Percentiles rank a stretch among this genome's conserved stretches.
Evolutionary conservation across 2,113 vertebrate genomes (phyloP).

Genomic region (Cryptotis parvus): DNA sequence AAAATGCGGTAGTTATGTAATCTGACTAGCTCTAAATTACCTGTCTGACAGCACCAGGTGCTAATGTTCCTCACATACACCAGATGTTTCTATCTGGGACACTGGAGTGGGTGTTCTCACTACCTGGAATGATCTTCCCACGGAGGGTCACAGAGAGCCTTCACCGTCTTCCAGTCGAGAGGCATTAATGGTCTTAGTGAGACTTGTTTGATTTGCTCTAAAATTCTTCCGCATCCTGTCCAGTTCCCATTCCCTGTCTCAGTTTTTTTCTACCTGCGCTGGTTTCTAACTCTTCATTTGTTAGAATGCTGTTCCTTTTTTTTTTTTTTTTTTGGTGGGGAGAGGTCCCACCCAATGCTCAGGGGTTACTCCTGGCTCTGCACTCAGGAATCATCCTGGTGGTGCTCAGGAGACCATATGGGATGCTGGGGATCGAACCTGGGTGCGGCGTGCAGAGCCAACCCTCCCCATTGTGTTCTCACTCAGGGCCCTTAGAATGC

Average conservation of each 20-base stretch:
- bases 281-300: conserved; percentile 27
- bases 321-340: not conserved
- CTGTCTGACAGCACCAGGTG: not conserved
- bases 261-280: not conserved
- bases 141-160: not conserved
- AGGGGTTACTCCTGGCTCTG: too few relatives aligned
- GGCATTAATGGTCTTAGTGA: not conserved
- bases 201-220: not conserved
- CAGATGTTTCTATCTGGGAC: not conserved
- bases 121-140: not conserved
- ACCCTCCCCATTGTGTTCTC: too few relatives aligned
- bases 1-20: not conserved
- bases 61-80: not conserved
- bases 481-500: too few relatives aligned
- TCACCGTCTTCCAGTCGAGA: not conserved
- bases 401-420: too few relatives aligned
- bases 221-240: not conserved
- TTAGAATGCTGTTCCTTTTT: not conserved
- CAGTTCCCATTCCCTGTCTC: not conserved
- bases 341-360: too few relatives aligned
- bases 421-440: too few relatives aligned
- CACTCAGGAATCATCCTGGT: too few relatives aligned
- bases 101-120: not conserved
- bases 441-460: too few relatives aligned
- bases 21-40: not conserved